Evolutionary conservation across 1,140 invertebrate genomes (phyloP).

Genomic region (Ceratina calcarata): DNA sequence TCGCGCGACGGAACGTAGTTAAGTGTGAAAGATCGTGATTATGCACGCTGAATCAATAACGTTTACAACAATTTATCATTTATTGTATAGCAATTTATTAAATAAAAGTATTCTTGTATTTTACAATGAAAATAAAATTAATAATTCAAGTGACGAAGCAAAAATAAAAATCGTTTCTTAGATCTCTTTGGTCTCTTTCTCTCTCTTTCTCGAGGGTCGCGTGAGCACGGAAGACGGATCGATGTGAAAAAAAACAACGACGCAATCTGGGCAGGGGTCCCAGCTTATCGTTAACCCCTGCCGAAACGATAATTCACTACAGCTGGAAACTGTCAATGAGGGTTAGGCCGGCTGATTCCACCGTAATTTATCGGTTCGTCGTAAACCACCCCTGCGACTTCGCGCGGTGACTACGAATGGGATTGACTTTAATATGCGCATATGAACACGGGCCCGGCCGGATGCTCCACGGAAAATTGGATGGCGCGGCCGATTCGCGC

Average conservation of each 20-base stretch:
- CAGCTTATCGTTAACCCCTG: slow-evolving; percentile 18
- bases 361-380: slow-evolving; percentile 23
- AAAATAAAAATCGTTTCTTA: slow-evolving; percentile 29
- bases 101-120: too few relatives aligned
- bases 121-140: too few relatives aligned
- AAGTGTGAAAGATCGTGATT: too few relatives aligned
- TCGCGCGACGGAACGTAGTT: too few relatives aligned
- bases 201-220: not conserved
- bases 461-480: not conserved
- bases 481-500: not conserved
- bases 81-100: too few relatives aligned
- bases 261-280: slow-evolving; percentile 8
- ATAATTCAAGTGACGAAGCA: too few relatives aligned
- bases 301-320: slow-evolving; percentile 42
- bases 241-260: slow-evolving; percentile 26
- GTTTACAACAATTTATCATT: too few relatives aligned
- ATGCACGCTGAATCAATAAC: too few relatives aligned
- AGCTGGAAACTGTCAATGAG: slow-evolving; percentile 39
- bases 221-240: slow-evolving; percentile 35
- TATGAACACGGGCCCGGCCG: not conserved
- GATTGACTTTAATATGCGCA: slow-evolving; percentile 26
- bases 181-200: too few relatives aligned
- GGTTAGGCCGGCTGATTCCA: slow-evolving; percentile 26
- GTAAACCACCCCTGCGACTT: not conserved
- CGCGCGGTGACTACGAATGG: not conserved